Conservation (phyloP, 2,797 vertebrate genomes). For the Pampus argenteus region DNA sequence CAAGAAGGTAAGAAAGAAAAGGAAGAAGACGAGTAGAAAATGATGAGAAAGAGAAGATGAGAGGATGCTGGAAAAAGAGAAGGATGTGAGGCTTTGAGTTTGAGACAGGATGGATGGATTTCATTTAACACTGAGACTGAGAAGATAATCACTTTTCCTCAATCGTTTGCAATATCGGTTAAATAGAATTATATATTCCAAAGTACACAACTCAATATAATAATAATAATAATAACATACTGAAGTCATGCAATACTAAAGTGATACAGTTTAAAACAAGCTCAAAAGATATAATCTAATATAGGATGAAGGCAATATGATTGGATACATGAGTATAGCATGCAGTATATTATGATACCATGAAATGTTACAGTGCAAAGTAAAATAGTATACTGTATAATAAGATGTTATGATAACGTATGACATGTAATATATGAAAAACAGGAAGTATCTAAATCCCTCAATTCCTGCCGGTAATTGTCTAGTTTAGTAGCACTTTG, state of each 20-base stretch:
- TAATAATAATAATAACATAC: neutral
- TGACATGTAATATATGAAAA: neutral
- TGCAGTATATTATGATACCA: neutral
- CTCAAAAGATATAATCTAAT: no score
- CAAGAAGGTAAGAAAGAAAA: constrained; percentile 18
- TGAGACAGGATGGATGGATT: neutral
- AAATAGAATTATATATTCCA: no score
- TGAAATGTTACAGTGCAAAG: neutral
- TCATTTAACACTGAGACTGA: neutral
- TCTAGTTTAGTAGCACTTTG: constrained; percentile 25
- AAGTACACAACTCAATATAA: neutral
- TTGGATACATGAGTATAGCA: no score
- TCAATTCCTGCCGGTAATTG: constrained; percentile 22
- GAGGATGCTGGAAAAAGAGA: constrained; percentile 17
- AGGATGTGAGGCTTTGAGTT: neutral
- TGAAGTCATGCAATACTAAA: neutral
- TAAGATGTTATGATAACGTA: neutral
- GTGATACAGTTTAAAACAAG: no score
- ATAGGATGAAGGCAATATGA: neutral
- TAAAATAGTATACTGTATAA: neutral
- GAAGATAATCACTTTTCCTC: neutral
- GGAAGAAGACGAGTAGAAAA: neutral
- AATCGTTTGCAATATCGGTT: no score
- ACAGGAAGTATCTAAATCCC: neutral
- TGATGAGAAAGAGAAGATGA: neutral